Evolutionary conservation across 2,113 vertebrate species (phyloP).

Genomic region (Grallaria varia): DNA sequence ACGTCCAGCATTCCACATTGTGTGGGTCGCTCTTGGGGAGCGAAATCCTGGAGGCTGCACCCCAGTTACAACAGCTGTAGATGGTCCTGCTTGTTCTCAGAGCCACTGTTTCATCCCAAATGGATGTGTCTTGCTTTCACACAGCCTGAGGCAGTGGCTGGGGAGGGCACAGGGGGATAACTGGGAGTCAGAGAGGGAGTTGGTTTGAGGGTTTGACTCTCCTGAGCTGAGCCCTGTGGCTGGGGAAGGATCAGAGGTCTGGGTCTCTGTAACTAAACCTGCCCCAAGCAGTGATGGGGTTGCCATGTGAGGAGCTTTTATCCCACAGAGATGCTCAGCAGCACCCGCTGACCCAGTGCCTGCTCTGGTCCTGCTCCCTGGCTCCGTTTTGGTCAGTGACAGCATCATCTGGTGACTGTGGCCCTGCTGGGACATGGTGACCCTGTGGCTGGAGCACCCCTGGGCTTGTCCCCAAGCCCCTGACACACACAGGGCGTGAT

Average conservation of each 20-base stretch:
- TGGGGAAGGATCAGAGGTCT: background rate
- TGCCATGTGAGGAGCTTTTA: background rate
- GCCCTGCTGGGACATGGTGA: background rate
- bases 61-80: rapidly evolving
- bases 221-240: background rate
- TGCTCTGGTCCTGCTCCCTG: background rate
- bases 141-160: background rate
- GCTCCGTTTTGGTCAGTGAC: background rate
- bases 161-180: background rate
- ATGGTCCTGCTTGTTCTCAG: background rate
- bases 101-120: background rate
- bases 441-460: background rate
- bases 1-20: background rate
- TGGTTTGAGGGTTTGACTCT: background rate
- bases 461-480: background rate
- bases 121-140: background rate
- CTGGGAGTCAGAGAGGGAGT: background rate
- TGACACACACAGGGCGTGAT: background rate
- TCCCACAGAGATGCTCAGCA: background rate
- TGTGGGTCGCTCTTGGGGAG: background rate
- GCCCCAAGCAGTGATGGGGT: background rate
- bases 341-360: rapidly evolving
- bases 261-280: background rate
- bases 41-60: background rate
- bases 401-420: background rate